Evolutionary conservation across 92 coral and sea anemone species (phyloP), one percentile per base, ranked within the genome.

Genomic region (Parazoanthus swiftii): DNA sequence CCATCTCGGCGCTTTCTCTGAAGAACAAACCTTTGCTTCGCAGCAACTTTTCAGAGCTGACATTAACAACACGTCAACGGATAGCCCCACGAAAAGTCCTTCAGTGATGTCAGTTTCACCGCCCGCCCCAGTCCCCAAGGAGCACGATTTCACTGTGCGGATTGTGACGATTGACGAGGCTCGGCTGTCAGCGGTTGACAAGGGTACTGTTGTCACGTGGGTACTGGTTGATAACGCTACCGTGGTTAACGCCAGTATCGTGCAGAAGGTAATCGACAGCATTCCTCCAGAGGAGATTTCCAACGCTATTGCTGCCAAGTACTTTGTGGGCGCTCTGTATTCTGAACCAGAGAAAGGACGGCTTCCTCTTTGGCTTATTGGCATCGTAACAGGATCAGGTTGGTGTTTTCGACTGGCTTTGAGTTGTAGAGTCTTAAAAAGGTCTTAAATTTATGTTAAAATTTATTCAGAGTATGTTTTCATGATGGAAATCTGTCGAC

Each of bases 121-220:
- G 35, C 39, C 54, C 10, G 2, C 20, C 7, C 75, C 85, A 36
- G 36, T 86, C 44, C 15, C 68, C 48, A n/a, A 0, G 26, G 89
- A 70, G 21, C 99, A 97, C 81, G 95, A 91, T 77, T 97, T 97
- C 80, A 92, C 92, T 18, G 96, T 91, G 20, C 92, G 99, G 71
- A 88, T 97, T 76, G 75, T 95, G n/a, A 88, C 86, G 6, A 18
- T 90, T 15, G 88, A 91, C 11, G 14, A 89, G 9, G 99, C 93
- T 37, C 87, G 86, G 23, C 68, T 85, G 37, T 77, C 93, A 25
- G 91, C 93, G 82, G 68, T 38, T n/a, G 86, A 77, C 1, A 77
- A 77, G 5, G 96, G 94, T 25, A 91, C 92, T 10, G 88, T 93
- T 39, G 89, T 91, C 33, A 85, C 83, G 48, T 93, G 94, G 79